phyloP scores from a whole-genome alignment of 2,797 vertebrate species.

The Triplophysa bombifrons region DNA sequence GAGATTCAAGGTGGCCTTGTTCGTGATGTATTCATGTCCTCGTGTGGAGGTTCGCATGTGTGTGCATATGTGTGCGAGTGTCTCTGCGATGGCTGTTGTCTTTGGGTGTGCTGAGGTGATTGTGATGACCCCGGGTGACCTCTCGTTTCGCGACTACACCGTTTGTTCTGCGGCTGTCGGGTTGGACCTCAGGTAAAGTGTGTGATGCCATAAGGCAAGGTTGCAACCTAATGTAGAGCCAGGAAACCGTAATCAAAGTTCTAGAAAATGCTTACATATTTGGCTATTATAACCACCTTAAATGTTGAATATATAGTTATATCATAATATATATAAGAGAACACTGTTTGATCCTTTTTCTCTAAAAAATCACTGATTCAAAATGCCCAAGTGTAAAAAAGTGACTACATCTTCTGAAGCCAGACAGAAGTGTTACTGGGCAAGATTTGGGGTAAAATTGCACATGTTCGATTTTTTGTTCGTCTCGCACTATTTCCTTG shows the following conservation, averaged over 20 bases:
- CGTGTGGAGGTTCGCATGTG: background rate
- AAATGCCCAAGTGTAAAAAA: constrained; percentile 87
- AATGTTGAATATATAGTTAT: constrained; percentile 87
- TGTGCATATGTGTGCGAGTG: constrained; percentile 17
- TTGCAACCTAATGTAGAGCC: constrained; percentile 79
- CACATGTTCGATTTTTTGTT: constrained; percentile 75
- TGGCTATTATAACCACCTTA: constrained; percentile 87
- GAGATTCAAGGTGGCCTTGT: constrained; percentile 44
- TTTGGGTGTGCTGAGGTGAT: constrained; percentile 50
- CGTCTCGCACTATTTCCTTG: constrained; percentile 69
- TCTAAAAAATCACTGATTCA: constrained; percentile 83
- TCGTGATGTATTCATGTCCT: constrained; percentile 24
- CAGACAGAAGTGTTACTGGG: constrained; percentile 74
- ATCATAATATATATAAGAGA: constrained; percentile 86
- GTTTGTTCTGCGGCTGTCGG: constrained; percentile 68
- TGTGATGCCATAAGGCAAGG: constrained; percentile 73
- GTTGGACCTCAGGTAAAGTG: constrained; percentile 71
- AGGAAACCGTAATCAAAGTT: constrained; percentile 86
- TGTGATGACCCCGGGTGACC: constrained; percentile 64
- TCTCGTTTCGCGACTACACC: constrained; percentile 65
- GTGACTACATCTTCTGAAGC: constrained; percentile 80
- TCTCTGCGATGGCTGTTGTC: constrained; percentile 45
- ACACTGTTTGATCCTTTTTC: constrained; percentile 82
- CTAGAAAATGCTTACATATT: constrained; percentile 89
- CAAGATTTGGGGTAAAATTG: constrained; percentile 81